These are phyloP conservation scores for Saguinus imperator DNA, from an alignment of 2,113 vertebrate genomes.

Conservation along the genomic window DNA sequence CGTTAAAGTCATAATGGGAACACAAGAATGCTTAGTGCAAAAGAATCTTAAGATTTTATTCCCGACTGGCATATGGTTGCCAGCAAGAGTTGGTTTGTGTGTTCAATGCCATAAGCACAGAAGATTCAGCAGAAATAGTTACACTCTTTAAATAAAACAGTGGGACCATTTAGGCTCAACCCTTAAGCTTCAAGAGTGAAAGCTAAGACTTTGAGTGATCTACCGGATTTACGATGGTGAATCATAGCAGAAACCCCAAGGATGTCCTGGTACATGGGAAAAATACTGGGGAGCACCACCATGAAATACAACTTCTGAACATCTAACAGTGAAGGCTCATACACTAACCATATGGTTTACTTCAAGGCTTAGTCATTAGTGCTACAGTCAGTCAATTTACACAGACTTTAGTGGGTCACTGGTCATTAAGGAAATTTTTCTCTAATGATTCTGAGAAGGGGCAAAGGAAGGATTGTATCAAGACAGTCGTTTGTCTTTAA, in stretches of 20 bases:
- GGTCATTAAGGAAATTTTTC: neutral
- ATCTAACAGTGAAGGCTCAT: conserved; percentile 19
- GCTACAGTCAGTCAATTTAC: neutral
- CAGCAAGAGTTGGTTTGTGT: conserved; percentile 1
- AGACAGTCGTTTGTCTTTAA: neutral
- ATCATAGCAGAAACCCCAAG: conserved; percentile 8
- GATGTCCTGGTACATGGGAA: neutral
- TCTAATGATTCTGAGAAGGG: neutral
- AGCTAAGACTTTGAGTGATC: conserved; percentile 30
- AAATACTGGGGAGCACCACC: conserved; percentile 3
- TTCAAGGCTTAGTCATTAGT: neutral
- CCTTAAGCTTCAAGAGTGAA: conserved; percentile 55
- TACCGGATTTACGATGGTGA: neutral
- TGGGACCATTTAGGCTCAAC: conserved; percentile 42
- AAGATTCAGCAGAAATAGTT: conserved; percentile 28
- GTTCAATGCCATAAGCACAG: conserved; percentile 46
- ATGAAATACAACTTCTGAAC: conserved; percentile 33
- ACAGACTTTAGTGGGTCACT: neutral
- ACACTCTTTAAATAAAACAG: conserved; percentile 49
- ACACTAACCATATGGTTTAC: neutral
- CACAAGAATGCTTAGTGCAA: neutral
- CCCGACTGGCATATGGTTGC: neutral
- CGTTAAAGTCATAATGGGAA: neutral
- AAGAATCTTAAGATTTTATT: neutral
- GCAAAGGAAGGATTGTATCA: neutral